A percentile compares a stretch with the other conserved stretches of the same genome.
Evolutionary conservation across 1,140 invertebrate species (phyloP).

Genomic region (Neodiprion lecontei): DNA sequence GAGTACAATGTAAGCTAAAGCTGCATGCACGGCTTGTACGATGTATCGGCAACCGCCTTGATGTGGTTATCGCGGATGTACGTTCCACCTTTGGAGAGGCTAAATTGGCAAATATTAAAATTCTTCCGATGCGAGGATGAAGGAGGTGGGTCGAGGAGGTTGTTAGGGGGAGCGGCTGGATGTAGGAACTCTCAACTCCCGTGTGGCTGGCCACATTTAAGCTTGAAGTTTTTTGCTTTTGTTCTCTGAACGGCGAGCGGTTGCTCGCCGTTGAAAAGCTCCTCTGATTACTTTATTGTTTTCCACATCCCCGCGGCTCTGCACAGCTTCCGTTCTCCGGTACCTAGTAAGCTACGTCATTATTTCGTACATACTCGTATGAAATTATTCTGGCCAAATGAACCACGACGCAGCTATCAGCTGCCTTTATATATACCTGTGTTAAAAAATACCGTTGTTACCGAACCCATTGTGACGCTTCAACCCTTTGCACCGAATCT

Average conservation of each 20-base stretch:
- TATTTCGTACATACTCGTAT: background rate
- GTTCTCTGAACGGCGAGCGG: constrained; percentile 30
- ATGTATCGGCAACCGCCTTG: background rate
- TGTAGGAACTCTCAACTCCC: background rate
- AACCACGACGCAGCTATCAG: background rate
- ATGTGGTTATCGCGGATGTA: background rate
- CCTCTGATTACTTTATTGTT: constrained; percentile 46
- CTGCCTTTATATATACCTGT: too few species aligned
- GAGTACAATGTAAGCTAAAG: background rate
- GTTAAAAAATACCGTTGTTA: too few species aligned
- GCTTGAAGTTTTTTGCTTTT: constrained; percentile 26
- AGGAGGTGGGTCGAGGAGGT: background rate
- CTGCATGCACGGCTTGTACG: background rate
- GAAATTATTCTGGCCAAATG: background rate
- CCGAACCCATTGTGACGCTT: too few species aligned
- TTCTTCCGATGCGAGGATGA: constrained; percentile 33
- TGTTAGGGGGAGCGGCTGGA: too few species aligned
- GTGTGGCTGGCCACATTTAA: constrained; percentile 34
- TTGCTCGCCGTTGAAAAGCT: constrained; percentile 39
- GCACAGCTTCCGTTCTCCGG: constrained; percentile 14
- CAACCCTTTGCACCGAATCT: too few species aligned
- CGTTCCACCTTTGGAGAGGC: constrained; percentile 37
- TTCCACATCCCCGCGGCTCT: constrained; percentile 33
- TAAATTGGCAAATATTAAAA: constrained; percentile 51
- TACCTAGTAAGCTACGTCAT: background rate